Percentiles rank a stretch among this genome's conserved stretches.
phyloP scores from a whole-genome alignment of 2,888 invertebrate genomes.

The Cephus nigrinus region DNA sequence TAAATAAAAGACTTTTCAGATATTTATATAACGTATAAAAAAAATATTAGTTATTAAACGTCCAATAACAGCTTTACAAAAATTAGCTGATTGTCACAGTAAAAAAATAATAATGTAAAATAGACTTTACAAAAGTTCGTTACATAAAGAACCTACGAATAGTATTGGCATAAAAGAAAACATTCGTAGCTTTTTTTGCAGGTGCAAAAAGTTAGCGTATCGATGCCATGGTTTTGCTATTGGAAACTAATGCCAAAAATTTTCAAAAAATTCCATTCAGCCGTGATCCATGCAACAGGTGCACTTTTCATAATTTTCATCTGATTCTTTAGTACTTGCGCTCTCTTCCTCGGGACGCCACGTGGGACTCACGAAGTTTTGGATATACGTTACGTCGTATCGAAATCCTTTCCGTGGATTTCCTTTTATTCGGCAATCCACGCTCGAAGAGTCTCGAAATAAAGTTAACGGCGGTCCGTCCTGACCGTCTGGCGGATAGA shows the following conservation, averaged over 20 bases:
- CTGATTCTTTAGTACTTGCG: conserved; percentile 14
- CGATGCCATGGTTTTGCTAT: background rate
- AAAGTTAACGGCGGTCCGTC: conserved; percentile 47
- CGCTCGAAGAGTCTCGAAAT: conserved; percentile 47
- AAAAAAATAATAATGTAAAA: background rate
- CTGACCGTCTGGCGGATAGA: conserved; percentile 50
- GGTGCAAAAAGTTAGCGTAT: background rate
- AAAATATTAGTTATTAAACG: background rate
- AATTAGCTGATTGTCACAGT: background rate
- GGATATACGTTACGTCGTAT: conserved; percentile 50
- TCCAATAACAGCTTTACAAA: background rate
- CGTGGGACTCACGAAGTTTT: conserved; percentile 45
- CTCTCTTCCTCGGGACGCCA: conserved; percentile 30
- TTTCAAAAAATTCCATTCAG: conserved; percentile 24
- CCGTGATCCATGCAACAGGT: conserved; percentile 40
- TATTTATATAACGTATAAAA: background rate
- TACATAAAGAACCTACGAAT: background rate
- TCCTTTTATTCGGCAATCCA: conserved; percentile 43
- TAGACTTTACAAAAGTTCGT: background rate
- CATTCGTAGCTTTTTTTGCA: background rate
- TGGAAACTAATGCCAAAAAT: background rate
- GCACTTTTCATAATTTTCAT: conserved; percentile 26
- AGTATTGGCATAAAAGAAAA: no score
- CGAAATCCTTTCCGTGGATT: conserved; percentile 39
- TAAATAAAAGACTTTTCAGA: background rate